These are phyloP conservation scores for Drosophila albomicans DNA, from an alignment of 1,140 invertebrate genomes.

Conservation along the genomic window DNA sequence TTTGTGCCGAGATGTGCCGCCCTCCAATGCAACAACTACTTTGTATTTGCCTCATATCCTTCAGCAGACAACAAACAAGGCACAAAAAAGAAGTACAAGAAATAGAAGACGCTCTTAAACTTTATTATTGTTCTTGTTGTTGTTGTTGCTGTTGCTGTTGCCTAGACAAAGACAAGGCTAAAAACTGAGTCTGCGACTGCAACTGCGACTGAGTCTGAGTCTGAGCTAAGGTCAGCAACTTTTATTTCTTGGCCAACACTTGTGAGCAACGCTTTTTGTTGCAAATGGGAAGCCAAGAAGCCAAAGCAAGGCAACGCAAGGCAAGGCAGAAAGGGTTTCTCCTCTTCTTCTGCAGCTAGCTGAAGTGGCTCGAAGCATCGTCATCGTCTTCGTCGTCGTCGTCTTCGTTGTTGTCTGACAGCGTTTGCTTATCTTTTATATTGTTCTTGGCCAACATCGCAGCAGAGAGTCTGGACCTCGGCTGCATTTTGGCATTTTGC, in stretches of 20 bases:
- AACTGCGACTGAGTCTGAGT: constrained; percentile 37
- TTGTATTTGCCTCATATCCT: constrained; percentile 72
- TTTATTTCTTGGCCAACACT: constrained; percentile 82
- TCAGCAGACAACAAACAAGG: constrained; percentile 26
- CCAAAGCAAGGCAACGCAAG: neutral
- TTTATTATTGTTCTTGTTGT: constrained; percentile 45
- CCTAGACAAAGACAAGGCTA: constrained; percentile 71
- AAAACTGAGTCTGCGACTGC: constrained; percentile 53
- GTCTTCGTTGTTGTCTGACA: constrained; percentile 45
- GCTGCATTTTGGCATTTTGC: constrained; percentile 81
- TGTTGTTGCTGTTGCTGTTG: constrained; percentile 49
- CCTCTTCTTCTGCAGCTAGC: constrained; percentile 33
- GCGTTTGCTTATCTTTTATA: constrained; percentile 79
- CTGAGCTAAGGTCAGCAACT: constrained; percentile 77
- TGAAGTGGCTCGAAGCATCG: constrained; percentile 72
- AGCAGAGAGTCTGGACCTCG: constrained; percentile 64
- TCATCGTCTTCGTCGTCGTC: constrained; percentile 29
- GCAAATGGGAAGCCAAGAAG: constrained; percentile 35
- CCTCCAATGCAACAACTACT: constrained; percentile 44
- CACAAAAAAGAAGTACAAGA: constrained; percentile 24
- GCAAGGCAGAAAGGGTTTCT: constrained; percentile 11
- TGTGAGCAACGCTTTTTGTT: constrained; percentile 55
- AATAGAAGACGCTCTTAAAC: constrained; percentile 59
- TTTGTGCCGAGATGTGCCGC: constrained; percentile 20
- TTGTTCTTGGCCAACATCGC: constrained; percentile 76